phyloP scores from a whole-genome alignment of 2,113 vertebrate species.

The Scalopus aquaticus region DNA sequence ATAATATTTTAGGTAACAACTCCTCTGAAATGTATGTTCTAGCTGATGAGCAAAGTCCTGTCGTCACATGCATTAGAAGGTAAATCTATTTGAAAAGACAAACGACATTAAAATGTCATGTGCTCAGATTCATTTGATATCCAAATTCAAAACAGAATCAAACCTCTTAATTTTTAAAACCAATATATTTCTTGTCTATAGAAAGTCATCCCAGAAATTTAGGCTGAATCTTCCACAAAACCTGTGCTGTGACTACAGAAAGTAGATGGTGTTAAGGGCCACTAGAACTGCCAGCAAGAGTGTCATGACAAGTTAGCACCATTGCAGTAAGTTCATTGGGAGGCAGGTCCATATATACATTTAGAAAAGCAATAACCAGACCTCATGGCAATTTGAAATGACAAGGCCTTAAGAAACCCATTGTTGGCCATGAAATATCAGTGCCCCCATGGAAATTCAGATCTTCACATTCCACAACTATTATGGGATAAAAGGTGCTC shows the following conservation, averaged over 20 bases:
- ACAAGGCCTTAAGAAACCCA: slow-evolving; percentile 61
- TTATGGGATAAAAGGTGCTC: slow-evolving; percentile 61
- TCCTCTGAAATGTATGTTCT: slow-evolving; percentile 88
- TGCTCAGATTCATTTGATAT: slow-evolving; percentile 81
- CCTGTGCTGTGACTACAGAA: slow-evolving; percentile 40
- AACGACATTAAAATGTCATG: slow-evolving; percentile 86
- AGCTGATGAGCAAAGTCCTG: slow-evolving; percentile 86
- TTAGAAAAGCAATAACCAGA: slow-evolving; percentile 59
- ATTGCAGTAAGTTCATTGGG: slow-evolving; percentile 22
- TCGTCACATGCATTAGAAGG: slow-evolving; percentile 86
- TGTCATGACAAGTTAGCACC: slow-evolving; percentile 66
- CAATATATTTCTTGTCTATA: slow-evolving; percentile 59
- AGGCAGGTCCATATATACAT: slow-evolving; percentile 45
- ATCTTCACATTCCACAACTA: slow-evolving; percentile 67
- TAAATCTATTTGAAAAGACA: slow-evolving; percentile 88
- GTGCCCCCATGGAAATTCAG: slow-evolving; percentile 66
- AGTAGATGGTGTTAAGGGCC: slow-evolving; percentile 41
- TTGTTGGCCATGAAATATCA: slow-evolving; percentile 58
- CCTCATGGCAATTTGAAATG: slow-evolving; percentile 21
- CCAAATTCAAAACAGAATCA: slow-evolving; percentile 83
- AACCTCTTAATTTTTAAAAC: slow-evolving; percentile 77
- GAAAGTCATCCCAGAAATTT: slow-evolving; percentile 71
- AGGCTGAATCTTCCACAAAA: slow-evolving; percentile 49
- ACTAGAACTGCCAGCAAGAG: slow-evolving; percentile 47
- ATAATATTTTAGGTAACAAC: slow-evolving; percentile 92